Base-by-base conservation (phyloP, 2,888 invertebrate species). In the Acholoe squamosa region DNA sequence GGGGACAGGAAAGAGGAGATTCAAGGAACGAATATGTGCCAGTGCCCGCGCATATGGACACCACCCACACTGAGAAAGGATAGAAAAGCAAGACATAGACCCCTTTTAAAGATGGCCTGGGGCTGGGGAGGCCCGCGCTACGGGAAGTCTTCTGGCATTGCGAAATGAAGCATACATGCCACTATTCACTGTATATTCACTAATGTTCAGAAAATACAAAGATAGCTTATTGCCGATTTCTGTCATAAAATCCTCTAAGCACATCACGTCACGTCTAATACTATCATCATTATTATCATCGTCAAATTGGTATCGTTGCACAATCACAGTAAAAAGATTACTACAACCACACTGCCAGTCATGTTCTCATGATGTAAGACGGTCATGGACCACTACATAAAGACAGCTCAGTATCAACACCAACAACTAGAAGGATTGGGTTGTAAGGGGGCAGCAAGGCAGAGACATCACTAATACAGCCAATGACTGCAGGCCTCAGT, bases 241-340 rank as follows among this genome's bases (percentile, higher is more conserved):
- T 61, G 61, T 61, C 61, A 14, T 61, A 71, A 71, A 33, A 80
- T 80, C 43, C 19, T 80, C 33, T 34, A 80, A 80, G 43, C 80
- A 80, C 80, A 80, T 34, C 80, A 80, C 80, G 19, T 34, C 33
- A 80, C 80, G 43, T 1, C 80, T 80, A 80, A 1, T 34, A 80
- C 43, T 80, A 34, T 34, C n/a, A 80, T 43, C 3, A 43, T 43
- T 43, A 43, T 10, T 3, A 43, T 43, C 43, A 43, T 43, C 43
- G 10, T 43, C 43, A 43, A 43, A 43, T 43, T 43, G 19, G 1
- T 80, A 80, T 5, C 80, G 33, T 80, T 80, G 28, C 80, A 80
- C 80, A 25, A 80, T 80, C 80, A 80, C 80, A 80, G 80, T 34
- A 80, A 80, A 80, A 80, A 16, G 80, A 80, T 34, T 33, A 80